Evolutionary conservation across 2,113 vertebrate species (phyloP).

Genomic region (Phycodurus eques): DNA sequence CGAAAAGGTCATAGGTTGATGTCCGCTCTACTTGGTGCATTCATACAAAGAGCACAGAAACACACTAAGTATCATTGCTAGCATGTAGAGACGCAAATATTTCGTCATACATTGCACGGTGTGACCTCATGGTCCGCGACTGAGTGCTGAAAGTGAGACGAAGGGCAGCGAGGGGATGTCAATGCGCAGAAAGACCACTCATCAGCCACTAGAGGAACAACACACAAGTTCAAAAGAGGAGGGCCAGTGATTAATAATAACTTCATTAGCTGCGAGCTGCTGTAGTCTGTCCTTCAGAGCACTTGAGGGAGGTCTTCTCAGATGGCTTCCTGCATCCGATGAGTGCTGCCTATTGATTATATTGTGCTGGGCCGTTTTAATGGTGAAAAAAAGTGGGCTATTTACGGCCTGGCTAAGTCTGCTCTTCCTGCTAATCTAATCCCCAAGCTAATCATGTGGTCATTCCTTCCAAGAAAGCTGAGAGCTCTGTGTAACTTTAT

Average conservation of each 20-base stretch:
- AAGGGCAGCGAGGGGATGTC: constrained; percentile 25
- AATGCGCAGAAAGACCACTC: constrained; percentile 57
- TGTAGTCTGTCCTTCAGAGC: constrained; percentile 74
- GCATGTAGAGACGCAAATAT: constrained; percentile 2
- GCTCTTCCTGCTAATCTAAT: constrained; percentile 78
- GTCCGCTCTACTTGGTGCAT: neutral
- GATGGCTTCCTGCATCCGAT: constrained; percentile 72
- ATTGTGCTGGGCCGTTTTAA: constrained; percentile 73
- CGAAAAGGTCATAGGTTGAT: constrained; percentile 19
- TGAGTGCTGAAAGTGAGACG: constrained; percentile 34
- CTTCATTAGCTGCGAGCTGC: constrained; percentile 71
- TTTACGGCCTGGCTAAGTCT: constrained; percentile 72
- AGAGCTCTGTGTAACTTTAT: constrained; percentile 76
- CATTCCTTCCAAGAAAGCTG: constrained; percentile 78
- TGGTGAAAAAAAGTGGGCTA: constrained; percentile 73
- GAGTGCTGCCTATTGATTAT: constrained; percentile 76
- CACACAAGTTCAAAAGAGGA: constrained; percentile 71
- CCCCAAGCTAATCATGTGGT: constrained; percentile 77
- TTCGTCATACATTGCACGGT: neutral
- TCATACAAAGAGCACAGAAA: neutral
- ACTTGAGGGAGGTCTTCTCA: constrained; percentile 74
- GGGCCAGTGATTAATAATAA: constrained; percentile 75
- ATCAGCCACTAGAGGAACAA: constrained; percentile 69
- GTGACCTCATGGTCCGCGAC: constrained; percentile 18
- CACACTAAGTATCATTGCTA: constrained; percentile 5